Base-by-base conservation (phyloP, 2,113 vertebrate species). In the Perca fluviatilis region DNA sequence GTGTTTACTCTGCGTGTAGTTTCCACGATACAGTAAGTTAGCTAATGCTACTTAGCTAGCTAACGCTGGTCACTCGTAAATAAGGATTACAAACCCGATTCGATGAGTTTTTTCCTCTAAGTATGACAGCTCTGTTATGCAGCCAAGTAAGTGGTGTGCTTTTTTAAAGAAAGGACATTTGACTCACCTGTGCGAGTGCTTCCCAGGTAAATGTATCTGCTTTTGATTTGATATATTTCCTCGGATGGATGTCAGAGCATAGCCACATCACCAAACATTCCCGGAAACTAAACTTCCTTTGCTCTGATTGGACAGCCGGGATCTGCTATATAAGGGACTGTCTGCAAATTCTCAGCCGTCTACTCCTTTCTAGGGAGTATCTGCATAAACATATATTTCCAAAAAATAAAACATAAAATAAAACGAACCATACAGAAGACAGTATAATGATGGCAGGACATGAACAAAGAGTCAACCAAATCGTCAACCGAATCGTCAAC, bases 241-340 rank as follows among this genome's bases (percentile, higher is more conserved):
- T 93, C 87, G 90, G 90, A 85, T 87, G 92, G 89, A 90, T 93
- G 93, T 91, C 79, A 57, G 92, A 88, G 86, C 89, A 81, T 80
- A 94, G 95, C 95, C 95, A 96, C 95, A 95, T 96, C 95, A 95
- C 92, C 95, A 95, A 95, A 95, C 91, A 92, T 63, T 92, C 95
- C 95, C 94, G 95, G 95, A 96, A 96, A 91, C 93, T 86, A 88
- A 94, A 82, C 62, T 88, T 90, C 36, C 90, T 85, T 18, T 11
- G 63, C 86, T 60, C 60, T 88, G 93, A 96, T 96, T 95, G 95
- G 95, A 74, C 90, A n/a, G 33, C 10, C 1, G 14, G 18, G 75
- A 80, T 36, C 74, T 68, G 84, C 82, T 74, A 14, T 47, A 1
- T 25, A 90, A 94, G 94, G 92, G 88, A 87, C 72, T 6, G 92